Conservation (phyloP, 2,797 vertebrate species). For the Passerculus sandwichensis region DNA sequence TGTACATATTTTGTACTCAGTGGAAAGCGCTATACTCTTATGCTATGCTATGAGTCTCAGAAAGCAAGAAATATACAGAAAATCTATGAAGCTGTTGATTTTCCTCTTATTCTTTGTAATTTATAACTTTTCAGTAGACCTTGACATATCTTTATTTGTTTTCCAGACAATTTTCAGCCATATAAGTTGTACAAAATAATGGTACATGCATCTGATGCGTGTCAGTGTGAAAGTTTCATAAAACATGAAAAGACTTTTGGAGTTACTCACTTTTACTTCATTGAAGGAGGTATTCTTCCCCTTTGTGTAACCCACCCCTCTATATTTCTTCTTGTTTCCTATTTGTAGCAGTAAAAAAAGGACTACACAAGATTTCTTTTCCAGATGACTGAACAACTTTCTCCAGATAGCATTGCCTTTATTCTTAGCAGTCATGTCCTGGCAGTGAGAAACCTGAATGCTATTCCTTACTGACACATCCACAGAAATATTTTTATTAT, state of each 20-base stretch:
- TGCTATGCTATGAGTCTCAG: background rate
- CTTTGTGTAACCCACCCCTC: background rate
- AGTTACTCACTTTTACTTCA: conserved; percentile 73
- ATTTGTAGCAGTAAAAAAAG: background rate
- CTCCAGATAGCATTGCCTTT: background rate
- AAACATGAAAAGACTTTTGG: conserved; percentile 78
- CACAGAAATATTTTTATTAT: background rate
- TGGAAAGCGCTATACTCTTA: background rate
- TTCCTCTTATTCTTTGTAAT: background rate
- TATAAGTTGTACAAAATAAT: conserved; percentile 80
- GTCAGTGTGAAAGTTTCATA: conserved; percentile 73
- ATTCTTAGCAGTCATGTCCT: background rate
- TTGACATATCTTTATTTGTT: background rate
- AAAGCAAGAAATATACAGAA: background rate
- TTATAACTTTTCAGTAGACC: background rate
- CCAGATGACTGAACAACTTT: background rate
- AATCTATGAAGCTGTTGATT: background rate
- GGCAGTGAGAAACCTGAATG: background rate
- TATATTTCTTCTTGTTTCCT: background rate
- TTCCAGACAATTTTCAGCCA: conserved; percentile 74
- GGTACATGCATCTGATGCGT: conserved; percentile 74
- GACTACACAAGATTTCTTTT: background rate
- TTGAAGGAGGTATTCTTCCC: conserved; percentile 81
- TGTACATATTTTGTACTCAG: background rate
- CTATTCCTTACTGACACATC: background rate